Evolutionary conservation across 2,113 vertebrate species (phyloP).

Genomic region (Ceyx margarethae): DNA sequence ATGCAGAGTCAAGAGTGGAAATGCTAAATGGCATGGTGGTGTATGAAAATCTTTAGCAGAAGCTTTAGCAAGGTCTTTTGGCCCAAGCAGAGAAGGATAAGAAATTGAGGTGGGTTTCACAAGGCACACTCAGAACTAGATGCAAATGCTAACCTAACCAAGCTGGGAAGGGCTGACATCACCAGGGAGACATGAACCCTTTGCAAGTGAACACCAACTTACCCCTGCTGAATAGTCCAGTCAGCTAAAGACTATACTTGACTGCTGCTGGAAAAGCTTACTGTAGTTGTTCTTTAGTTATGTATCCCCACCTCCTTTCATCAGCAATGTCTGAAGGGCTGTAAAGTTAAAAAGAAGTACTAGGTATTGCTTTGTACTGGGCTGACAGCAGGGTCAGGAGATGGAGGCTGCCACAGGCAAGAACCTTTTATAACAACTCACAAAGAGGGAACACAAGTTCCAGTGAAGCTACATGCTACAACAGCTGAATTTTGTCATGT

Average conservation of each 20-base stretch:
- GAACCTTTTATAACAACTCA: neutral
- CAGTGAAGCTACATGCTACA: neutral
- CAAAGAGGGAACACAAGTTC: neutral
- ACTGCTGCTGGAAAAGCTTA: neutral
- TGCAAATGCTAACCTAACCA: neutral
- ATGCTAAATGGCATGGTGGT: neutral
- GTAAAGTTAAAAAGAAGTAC: neutral
- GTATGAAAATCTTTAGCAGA: neutral
- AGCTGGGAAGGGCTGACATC: neutral
- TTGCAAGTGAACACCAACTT: neutral
- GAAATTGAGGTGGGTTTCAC: neutral
- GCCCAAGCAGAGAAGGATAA: neutral
- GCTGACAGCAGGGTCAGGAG: neutral
- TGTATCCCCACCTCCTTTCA: neutral
- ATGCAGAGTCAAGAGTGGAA: neutral
- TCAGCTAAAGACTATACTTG: neutral
- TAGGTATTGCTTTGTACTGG: neutral
- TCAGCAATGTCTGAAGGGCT: neutral
- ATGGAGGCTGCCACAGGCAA: neutral
- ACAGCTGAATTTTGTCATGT: accelerated
- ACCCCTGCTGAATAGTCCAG: neutral
- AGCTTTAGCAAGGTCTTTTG: neutral
- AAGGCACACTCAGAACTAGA: neutral
- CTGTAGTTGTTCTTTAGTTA: neutral
- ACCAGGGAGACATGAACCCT: neutral